Evolutionary conservation across 2,113 vertebrate species (phyloP), one percentile per base, ranked within the genome.

Genomic region (Cromileptes altivelis): DNA sequence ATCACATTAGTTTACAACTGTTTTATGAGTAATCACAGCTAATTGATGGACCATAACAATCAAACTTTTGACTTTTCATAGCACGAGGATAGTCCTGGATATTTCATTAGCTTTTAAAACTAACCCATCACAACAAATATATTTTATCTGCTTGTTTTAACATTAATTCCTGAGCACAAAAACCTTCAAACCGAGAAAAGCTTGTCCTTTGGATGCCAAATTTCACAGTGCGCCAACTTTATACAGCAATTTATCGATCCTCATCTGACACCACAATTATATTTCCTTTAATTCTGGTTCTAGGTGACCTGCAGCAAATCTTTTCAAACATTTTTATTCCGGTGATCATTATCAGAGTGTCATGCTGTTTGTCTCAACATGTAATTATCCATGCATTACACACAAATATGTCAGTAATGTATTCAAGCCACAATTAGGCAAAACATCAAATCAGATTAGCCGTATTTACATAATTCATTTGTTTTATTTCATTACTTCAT

Each of bases 391-490:
- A 53, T 71, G 70, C 67, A 70, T 79, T 73, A 74, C 74, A 81
- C 49, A 81, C 49, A 63, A 67, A 84, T 82, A 63, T 86, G 52
- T 68, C 81, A 70, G 76, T 64, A 85, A 86, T 90, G 27, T 71
- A 81, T 88, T 89, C 47, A 82, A 73, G 7, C 40, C 12, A 47
- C 71, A 76, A 70, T 91, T 89, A 91, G 70, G 75, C 56, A 70
- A 70, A 75, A 67, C 74, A 70, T 75, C 70, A 70, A 81, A 94
- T 93, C 73, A 88, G 82, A 86, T 89, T 82, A 89, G 56, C 60
- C 64, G 27, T 57, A 90, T 93, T 92, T 88, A 80, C 92, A 92
- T 92, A 89, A 89, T 87, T 85, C 23, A 82, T 88, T 92, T 79
- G n/a, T 85, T 82, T 81, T 76, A 78, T 83, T 76, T 65, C 25